Conservation (phyloP, 2,797 vertebrate genomes). For the Psittacula derbiana region DNA sequence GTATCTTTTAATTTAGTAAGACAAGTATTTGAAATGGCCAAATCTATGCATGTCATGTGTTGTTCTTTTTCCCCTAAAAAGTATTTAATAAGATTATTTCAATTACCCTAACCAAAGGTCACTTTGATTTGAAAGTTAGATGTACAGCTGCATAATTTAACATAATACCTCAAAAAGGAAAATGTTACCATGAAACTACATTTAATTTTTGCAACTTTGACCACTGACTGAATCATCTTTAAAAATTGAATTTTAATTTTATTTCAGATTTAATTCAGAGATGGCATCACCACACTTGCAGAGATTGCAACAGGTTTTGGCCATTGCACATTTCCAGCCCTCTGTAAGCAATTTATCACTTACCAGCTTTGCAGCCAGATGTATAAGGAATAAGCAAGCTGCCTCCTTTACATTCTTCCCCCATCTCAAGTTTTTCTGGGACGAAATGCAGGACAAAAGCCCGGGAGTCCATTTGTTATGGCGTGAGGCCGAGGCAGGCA, state of each 20-base stretch:
- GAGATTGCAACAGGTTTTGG: neutral
- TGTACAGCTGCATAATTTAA: neutral
- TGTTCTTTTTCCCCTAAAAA: neutral
- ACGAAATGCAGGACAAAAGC: neutral
- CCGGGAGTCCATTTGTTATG: neutral
- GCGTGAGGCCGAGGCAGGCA: neutral
- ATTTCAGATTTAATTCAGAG: neutral
- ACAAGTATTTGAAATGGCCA: neutral
- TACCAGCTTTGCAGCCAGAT: neutral
- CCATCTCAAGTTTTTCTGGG: neutral
- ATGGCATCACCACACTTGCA: neutral
- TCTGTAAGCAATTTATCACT: neutral
- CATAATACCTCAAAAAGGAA: neutral
- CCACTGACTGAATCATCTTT: neutral
- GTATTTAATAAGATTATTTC: conserved; percentile 24
- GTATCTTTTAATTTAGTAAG: neutral
- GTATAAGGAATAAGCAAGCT: neutral
- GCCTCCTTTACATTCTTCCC: neutral
- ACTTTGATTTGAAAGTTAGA: conserved; percentile 32
- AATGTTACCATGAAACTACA: neutral
- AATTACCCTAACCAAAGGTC: neutral
- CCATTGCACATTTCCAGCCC: neutral
- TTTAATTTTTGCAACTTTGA: conserved; percentile 13
- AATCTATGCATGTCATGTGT: neutral
- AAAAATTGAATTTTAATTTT: neutral